These are phyloP conservation scores for Diadegma fenestrale DNA, from an alignment of 2,888 invertebrate genomes.

Conservation along the genomic window DNA sequence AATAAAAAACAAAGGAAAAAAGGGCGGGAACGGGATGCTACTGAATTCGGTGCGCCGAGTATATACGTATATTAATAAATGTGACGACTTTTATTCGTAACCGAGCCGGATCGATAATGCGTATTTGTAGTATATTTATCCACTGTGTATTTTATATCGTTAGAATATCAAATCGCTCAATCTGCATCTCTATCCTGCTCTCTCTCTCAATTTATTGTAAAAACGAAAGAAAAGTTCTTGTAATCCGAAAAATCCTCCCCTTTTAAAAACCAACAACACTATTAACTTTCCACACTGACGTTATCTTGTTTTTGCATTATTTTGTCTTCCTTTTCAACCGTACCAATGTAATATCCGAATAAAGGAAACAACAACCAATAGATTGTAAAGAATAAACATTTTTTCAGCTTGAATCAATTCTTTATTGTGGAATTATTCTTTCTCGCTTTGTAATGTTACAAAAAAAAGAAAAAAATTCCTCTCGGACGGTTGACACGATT, in stretches of 20 bases:
- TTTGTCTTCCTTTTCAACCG: constrained; percentile 43
- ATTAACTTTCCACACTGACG: constrained; percentile 25
- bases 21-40: constrained; percentile 4
- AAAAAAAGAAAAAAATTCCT: background rate
- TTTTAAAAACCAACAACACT: constrained; percentile 34
- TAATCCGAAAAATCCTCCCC: constrained; percentile 41
- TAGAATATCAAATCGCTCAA: constrained; percentile 20
- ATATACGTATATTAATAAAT: constrained; percentile 18
- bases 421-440: background rate
- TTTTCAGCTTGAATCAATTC: constrained; percentile 30
- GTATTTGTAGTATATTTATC: constrained; percentile 30
- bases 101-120: constrained; percentile 29
- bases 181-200: constrained; percentile 17
- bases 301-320: constrained; percentile 42
- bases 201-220: background rate
- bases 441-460: background rate
- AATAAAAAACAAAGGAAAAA: background rate
- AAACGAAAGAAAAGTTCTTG: background rate
- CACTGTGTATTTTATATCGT: constrained; percentile 36
- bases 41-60: constrained; percentile 37
- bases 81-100: constrained; percentile 29
- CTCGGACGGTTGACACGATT: background rate
- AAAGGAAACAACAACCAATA: constrained; percentile 43
- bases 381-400: constrained; percentile 54
- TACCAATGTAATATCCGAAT: constrained; percentile 50